Base-by-base conservation (phyloP, 2,797 vertebrate species). In the Momotus momota region DNA sequence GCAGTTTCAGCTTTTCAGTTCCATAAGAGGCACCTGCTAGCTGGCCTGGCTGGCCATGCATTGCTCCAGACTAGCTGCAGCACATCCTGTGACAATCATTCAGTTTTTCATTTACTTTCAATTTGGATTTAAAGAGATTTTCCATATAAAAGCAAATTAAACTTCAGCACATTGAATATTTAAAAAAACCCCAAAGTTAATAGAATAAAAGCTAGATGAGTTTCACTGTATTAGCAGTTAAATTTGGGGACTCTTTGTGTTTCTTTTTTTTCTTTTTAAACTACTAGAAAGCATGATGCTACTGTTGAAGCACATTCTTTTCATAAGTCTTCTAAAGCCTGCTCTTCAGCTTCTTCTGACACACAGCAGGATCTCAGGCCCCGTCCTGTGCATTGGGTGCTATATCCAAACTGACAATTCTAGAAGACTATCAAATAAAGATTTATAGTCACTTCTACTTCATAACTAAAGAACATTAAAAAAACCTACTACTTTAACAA, bases 191-290 rank as follows among this genome's bases (percentile, higher is more conserved):
- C 35, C 35, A 70, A 57, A 35, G 7, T 23, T 45, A 81, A 66
- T 10, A 60, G 54, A 81, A 62, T 38, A 57, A 82, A 81, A 88
- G 16, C 5, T 20, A 67, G 10, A 23, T 62, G 25, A 64, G 49
- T 78, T 87, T 80, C 8, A 12, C 21, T 27, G 23, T 14, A 66
- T 15, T 33, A 88, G 21, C 29, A 74, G 48, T n/a, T 74, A 25
- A 67, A 25, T 31, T 7, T 17, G 1, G 2, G 1, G 5, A 1
- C 2, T 0, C 13, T 31, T n/a, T 54, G 7, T 51, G 6, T 49
- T n/a, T 33, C 35, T 19, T 60, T 11, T 15, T 88, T 75, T 45
- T 41, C 43, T 8, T 71, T 75, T 70, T 16, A 86, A 49, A 7
- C 27, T 81, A 31, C 31, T 67, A 27, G 64, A 87, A 93, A 52